A percentile compares a stretch with the other conserved stretches of the same genome.
phyloP scores from a whole-genome alignment of 92 coral and sea anemone genomes.

The Paramuricea clavata region DNA sequence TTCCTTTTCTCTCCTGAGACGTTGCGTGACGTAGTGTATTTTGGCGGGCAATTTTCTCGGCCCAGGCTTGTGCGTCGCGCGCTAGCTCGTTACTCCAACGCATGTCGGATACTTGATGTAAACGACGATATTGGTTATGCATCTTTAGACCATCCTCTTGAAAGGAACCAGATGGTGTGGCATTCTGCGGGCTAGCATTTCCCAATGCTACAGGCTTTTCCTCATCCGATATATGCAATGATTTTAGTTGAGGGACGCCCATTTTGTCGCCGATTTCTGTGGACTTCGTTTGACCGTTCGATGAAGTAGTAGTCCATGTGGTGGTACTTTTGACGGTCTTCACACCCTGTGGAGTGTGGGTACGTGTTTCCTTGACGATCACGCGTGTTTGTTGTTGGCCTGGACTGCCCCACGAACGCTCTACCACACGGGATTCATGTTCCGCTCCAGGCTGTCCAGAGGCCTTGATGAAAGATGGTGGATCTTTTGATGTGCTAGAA shows the following conservation, averaged over 20 bases:
- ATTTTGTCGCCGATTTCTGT: neutral
- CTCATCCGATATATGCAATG: conserved; percentile 5
- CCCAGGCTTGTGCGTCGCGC: conserved; percentile 96
- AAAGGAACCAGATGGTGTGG: conserved; percentile 48
- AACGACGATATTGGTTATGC: conserved; percentile 84
- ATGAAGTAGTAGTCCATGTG: neutral
- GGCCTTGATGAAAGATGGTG: conserved; percentile 22
- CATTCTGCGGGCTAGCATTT: neutral
- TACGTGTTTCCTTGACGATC: conserved; percentile 30
- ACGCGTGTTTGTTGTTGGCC: conserved; percentile 1
- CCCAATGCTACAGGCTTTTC: neutral
- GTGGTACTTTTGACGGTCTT: conserved; percentile 19
- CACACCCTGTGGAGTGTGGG: neutral
- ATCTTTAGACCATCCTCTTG: conserved; percentile 78
- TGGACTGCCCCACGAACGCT: neutral
- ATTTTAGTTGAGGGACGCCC: neutral
- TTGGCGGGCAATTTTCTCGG: conserved; percentile 80
- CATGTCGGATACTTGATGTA: conserved; percentile 85
- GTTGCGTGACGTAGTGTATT: conserved; percentile 84
- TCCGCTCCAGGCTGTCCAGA: neutral
- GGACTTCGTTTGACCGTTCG: neutral
- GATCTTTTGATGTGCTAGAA: conserved; percentile 7
- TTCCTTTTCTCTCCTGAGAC: conserved; percentile 54
- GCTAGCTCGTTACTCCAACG: conserved; percentile 93
- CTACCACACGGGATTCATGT: neutral